Evolutionary conservation across 2,888 invertebrate species (phyloP).

Genomic region (Tanytarsus gracilentus): DNA sequence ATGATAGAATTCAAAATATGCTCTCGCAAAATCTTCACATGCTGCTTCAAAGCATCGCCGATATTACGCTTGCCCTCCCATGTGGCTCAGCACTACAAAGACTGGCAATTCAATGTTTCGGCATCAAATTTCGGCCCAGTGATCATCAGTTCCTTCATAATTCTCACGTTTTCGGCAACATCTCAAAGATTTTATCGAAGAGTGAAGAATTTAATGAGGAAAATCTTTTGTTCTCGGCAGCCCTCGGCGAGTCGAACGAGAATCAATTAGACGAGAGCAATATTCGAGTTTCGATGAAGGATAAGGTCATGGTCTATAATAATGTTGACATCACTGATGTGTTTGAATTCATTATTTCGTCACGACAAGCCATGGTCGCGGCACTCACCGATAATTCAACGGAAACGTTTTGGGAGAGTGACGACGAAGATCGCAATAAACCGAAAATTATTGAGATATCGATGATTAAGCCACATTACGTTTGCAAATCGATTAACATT

Average conservation of each 20-base stretch:
- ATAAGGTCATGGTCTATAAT: conserved; percentile 34
- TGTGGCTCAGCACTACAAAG: conserved; percentile 80
- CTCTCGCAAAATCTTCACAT: conserved; percentile 71
- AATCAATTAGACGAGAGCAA: conserved; percentile 35
- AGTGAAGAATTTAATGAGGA: conserved; percentile 67
- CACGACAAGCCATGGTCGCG: conserved; percentile 86
- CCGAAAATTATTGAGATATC: conserved; percentile 73
- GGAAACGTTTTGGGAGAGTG: conserved; percentile 99
- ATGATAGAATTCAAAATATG: conserved; percentile 58
- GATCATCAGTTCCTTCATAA: conserved; percentile 89
- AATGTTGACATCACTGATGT: conserved; percentile 42
- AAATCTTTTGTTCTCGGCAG: conserved; percentile 40
- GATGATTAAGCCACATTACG: conserved; percentile 47
- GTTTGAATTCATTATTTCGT: conserved; percentile 51
- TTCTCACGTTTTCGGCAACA: conserved; percentile 90
- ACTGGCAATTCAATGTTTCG: conserved; percentile 91
- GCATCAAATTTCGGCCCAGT: conserved; percentile 74
- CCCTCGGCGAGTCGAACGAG: conserved; percentile 35
- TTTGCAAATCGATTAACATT: conserved; percentile 57
- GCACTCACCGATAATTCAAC: conserved; percentile 89
- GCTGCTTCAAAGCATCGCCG: conserved; percentile 82
- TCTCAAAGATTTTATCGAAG: conserved; percentile 88
- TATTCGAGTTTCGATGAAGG: background rate
- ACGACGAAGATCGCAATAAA: conserved; percentile 91
- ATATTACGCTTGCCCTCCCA: conserved; percentile 80